These are phyloP conservation scores for Manis crassicaudata DNA, from an alignment of 2,797 vertebrate species.

Conservation along the genomic window DNA sequence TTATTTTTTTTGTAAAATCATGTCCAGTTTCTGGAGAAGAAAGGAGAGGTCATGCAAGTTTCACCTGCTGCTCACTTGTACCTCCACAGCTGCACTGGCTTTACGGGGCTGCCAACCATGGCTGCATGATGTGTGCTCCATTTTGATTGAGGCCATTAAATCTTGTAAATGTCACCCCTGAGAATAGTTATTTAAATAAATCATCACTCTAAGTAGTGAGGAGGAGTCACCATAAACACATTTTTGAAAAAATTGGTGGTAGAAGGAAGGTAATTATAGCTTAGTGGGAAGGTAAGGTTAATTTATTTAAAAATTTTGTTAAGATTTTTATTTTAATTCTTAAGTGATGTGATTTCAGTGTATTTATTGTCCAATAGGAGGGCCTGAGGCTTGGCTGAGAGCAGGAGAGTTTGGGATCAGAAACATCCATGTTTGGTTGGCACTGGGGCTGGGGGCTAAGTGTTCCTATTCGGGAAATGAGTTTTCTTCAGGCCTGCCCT, in stretches of 20 bases:
- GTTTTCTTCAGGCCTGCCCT: background rate
- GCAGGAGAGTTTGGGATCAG: background rate
- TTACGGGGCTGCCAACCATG: background rate
- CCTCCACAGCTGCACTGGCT: background rate
- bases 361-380: background rate
- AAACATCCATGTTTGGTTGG: background rate
- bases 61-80: background rate
- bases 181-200: background rate
- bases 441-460: background rate
- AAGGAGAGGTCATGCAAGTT: too few species aligned
- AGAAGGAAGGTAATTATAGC: background rate
- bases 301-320: background rate
- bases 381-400: background rate
- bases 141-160: background rate
- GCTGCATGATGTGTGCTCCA: background rate
- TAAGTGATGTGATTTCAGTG: background rate
- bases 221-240: background rate
- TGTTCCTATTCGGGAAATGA: background rate
- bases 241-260: background rate
- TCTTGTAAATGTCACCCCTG: background rate
- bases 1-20: constrained; percentile 27
- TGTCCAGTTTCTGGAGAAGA: background rate
- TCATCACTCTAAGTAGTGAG: background rate
- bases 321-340: background rate
- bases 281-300: background rate